Base-by-base conservation (phyloP, 1,140 invertebrate species). In the Papilio glaucus region DNA sequence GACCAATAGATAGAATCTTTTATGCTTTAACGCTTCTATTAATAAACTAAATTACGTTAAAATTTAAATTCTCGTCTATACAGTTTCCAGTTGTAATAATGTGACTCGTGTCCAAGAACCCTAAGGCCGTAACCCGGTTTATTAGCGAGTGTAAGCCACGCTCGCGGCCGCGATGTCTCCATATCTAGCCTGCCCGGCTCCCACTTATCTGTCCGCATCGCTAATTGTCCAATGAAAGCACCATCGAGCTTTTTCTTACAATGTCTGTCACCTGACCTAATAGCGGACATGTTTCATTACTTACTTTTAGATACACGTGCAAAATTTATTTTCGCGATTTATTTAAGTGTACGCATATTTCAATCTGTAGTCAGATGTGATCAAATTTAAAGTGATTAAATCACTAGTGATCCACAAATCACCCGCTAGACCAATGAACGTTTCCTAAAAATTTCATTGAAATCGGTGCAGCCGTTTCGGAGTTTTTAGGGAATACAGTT, bases 161-260 rank as follows among this genome's bases (percentile, higher is more conserved):
- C n/a, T 33, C n/a, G 49, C 49, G 62, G 62, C 62, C 62, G 62
- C 62, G n/a, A 21, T 39, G 37, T n/a, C 62, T 38, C 62, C 62
- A 41, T 65, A 65, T 39, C 61, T 21, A 63, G 61, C 0, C 62
- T 39, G 7, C 3, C 49, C 4, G 24, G 21, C 6, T 4, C 29
- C 37, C 62, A 41, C 62, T 65, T 63, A 63, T 63, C 29, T 65
- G 9, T 65, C 37, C 62, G 62, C 18, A 65, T 65, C 62, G 62
- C 37, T 65, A 65, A 65, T 65, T 65, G 37, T 65, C 6, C 29
- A 9, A 41, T 39, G 15, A 65, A 41, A 65, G 9, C 37, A 21
- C 26, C 0, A 15, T n/a, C 12, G 4, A 29, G 57, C n/a, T 41
- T 21, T 63, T 63, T 12, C n/a, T 29, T 13, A 33, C 18, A 60